Conservation (phyloP, 2,888 invertebrate species). For the Hetaerina titia region DNA sequence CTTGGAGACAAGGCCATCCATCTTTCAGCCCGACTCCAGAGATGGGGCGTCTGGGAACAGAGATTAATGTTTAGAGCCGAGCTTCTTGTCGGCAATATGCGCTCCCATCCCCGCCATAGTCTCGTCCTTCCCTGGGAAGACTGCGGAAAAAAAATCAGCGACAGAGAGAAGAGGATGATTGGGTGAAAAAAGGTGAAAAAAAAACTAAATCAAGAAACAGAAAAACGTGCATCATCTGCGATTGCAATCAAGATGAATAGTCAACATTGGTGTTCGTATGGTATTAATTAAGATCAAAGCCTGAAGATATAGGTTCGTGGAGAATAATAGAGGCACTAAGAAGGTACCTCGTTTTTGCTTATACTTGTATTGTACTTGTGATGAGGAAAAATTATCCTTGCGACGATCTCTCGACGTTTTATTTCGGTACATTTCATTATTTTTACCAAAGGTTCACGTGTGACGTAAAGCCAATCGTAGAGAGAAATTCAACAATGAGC, state of each 20-base stretch:
- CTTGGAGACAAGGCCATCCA: not conserved
- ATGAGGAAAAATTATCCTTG: no score
- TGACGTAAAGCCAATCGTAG: no score
- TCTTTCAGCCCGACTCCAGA: not conserved
- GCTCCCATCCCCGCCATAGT: not conserved
- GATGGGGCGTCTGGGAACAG: not conserved
- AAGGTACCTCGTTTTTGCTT: no score
- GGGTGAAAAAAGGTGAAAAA: not conserved
- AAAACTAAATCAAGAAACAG: not conserved
- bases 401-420: no score
- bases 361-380: no score
- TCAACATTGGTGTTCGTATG: not conserved
- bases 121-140: not conserved
- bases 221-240: not conserved
- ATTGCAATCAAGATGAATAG: not conserved
- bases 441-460: no score
- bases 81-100: slow-evolving; percentile 65
- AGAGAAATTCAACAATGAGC: no score
- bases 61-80: slow-evolving; percentile 54
- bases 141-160: not conserved
- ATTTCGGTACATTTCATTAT: no score
- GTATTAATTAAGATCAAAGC: not conserved
- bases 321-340: not conserved
- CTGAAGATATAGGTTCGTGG: not conserved
- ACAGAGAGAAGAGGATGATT: not conserved